phyloP scores from a whole-genome alignment of 2,888 invertebrate species.

The Apodemia zela region DNA sequence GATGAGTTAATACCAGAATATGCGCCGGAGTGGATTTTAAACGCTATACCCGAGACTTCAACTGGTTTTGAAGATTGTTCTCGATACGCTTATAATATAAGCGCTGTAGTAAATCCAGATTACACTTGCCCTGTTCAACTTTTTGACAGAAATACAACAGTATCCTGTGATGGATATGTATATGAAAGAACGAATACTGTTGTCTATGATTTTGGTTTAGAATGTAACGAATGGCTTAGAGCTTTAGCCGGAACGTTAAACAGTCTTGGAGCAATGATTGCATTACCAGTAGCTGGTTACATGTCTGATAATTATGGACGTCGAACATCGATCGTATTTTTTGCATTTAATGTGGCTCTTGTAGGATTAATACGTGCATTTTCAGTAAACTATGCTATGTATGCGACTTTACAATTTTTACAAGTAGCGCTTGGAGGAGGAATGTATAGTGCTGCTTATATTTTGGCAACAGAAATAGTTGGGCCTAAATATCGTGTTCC shows the following conservation, averaged over 20 bases:
- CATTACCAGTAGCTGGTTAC: constrained; percentile 83
- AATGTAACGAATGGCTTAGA: constrained; percentile 84
- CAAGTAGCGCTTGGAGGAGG: constrained; percentile 69
- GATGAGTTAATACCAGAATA: constrained; percentile 50
- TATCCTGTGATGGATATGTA: constrained; percentile 57
- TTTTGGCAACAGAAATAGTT: constrained; percentile 86
- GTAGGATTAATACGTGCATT: constrained; percentile 62
- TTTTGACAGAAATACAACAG: constrained; percentile 50
- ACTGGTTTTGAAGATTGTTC: constrained; percentile 58
- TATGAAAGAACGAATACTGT: constrained; percentile 59
- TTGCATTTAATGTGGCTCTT: constrained; percentile 60
- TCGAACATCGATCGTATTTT: constrained; percentile 58
- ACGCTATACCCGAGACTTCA: constrained; percentile 53
- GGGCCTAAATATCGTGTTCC: constrained; percentile 86
- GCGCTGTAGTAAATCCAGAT: constrained; percentile 32
- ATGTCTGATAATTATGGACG: constrained; percentile 83
- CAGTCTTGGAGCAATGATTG: constrained; percentile 85
- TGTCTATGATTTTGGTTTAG: constrained; percentile 65
- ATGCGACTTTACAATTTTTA: constrained; percentile 58
- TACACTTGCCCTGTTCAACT: constrained; percentile 46
- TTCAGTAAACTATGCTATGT: constrained; percentile 67
- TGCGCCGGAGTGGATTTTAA: constrained; percentile 54
- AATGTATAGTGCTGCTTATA: constrained; percentile 64
- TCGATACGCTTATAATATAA: constrained; percentile 47
- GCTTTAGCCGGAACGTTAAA: constrained; percentile 87